Conservation (phyloP, 2,797 vertebrate genomes). For the Chloroceryle amazona region DNA sequence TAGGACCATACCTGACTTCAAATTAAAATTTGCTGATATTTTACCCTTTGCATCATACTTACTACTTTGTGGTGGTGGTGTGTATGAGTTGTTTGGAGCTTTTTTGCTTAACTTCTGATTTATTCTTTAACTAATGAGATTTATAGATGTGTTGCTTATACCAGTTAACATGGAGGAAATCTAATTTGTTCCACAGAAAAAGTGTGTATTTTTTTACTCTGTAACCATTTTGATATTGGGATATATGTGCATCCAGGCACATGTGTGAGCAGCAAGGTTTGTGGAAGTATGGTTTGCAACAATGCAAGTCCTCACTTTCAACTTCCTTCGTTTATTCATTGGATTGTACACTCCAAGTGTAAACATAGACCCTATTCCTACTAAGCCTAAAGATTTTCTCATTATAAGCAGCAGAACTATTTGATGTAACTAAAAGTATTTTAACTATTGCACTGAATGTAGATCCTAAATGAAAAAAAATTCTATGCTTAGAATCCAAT, state of each 20-base stretch:
- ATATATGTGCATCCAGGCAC: neutral
- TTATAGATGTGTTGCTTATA: neutral
- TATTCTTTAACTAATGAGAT: neutral
- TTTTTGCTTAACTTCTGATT: neutral
- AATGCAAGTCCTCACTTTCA: neutral
- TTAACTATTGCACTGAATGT: neutral
- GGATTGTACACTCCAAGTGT: neutral
- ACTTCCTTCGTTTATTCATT: neutral
- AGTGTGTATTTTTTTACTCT: neutral
- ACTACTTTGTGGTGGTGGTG: neutral
- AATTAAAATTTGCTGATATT: neutral
- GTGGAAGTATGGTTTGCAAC: neutral
- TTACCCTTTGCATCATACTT: neutral
- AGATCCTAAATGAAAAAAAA: constrained; percentile 1
- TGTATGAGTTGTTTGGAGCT: neutral
- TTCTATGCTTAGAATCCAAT: constrained; percentile 10
- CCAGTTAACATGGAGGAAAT: neutral
- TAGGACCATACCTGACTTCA: neutral
- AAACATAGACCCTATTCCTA: neutral
- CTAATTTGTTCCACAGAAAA: neutral
- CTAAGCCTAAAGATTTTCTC: neutral
- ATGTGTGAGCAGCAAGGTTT: neutral
- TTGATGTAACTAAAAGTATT: neutral
- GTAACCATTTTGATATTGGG: neutral
- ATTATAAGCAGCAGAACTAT: neutral